phyloP scores from a whole-genome alignment of 1,140 invertebrate species.

The Drosophila pectinifera region DNA sequence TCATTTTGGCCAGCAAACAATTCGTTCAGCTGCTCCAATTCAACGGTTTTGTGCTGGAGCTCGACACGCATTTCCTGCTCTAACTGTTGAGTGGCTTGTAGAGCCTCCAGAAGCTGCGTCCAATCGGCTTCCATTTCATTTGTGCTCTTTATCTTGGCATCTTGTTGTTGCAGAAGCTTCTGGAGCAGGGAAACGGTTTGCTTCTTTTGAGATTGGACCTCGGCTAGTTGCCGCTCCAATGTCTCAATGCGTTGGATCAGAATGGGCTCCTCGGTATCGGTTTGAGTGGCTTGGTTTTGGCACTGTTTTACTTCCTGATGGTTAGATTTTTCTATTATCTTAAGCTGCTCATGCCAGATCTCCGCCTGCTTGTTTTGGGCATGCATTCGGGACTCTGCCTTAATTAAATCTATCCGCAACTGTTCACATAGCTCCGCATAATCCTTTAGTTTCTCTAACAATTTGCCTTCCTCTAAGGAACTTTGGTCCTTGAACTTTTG shows the following conservation, averaged over 20 bases:
- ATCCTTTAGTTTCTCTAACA: constrained; percentile 35
- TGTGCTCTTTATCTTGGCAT: constrained; percentile 70
- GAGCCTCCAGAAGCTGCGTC: constrained; percentile 59
- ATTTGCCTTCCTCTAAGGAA: constrained; percentile 27
- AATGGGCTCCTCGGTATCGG: constrained; percentile 7
- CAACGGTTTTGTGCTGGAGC: constrained; percentile 63
- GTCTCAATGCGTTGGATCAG: constrained; percentile 54
- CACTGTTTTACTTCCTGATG: constrained; percentile 1
- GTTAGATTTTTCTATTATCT: constrained; percentile 2
- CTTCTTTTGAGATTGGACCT: constrained; percentile 50
- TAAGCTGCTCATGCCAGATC: constrained; percentile 27
- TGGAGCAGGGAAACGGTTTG: constrained; percentile 64
- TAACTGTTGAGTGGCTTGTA: constrained; percentile 61
- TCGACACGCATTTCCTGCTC: constrained; percentile 60
- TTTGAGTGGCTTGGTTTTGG: constrained; percentile 36
- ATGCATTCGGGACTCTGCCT: constrained; percentile 33
- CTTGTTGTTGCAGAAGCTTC: constrained; percentile 63
- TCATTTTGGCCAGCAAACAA: constrained; percentile 74
- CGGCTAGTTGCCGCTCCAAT: constrained; percentile 57
- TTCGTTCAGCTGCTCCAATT: constrained; percentile 71
- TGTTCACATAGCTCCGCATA: constrained; percentile 46
- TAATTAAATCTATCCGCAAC: constrained; percentile 23
- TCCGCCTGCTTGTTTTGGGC: constrained; percentile 7
- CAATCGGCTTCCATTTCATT: constrained; percentile 71
- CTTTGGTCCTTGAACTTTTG: constrained; percentile 31